phyloP scores from a whole-genome alignment of 2,113 vertebrate genomes.

The Donacobius atricapilla region DNA sequence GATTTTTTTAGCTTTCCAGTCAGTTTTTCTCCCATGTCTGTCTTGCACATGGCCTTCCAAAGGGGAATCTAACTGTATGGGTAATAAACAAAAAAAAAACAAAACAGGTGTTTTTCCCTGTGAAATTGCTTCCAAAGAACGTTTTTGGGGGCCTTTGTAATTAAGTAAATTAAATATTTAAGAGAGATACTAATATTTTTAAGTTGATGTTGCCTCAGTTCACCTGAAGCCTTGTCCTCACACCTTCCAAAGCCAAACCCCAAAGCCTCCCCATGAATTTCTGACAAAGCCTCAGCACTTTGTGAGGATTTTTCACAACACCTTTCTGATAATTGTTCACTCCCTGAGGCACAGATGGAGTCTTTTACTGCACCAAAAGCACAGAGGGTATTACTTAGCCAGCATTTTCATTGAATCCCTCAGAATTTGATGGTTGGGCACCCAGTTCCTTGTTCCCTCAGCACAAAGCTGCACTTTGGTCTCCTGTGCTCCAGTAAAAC shows the following conservation, averaged over 20 bases:
- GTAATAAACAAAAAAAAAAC: neutral
- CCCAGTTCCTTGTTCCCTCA: neutral
- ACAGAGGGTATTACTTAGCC: neutral
- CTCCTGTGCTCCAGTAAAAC: neutral
- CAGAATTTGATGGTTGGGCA: neutral
- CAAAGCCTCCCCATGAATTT: neutral
- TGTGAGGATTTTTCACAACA: neutral
- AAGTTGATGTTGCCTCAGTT: neutral
- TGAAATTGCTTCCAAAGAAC: neutral
- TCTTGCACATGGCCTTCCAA: neutral
- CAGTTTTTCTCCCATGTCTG: neutral
- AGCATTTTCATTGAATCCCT: neutral
- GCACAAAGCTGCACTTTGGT: neutral
- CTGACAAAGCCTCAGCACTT: neutral
- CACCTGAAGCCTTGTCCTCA: neutral
- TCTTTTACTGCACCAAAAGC: neutral
- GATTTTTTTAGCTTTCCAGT: neutral
- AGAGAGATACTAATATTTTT: neutral
- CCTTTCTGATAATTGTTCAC: neutral
- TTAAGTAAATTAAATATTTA: slow-evolving; percentile 30
- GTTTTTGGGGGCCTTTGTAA: neutral
- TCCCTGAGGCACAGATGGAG: neutral
- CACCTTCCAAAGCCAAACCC: neutral
- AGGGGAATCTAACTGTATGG: neutral
- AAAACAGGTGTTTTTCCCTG: neutral